Conservation (phyloP, 2,888 invertebrate genomes). For the Theodoxus fluviatilis region DNA sequence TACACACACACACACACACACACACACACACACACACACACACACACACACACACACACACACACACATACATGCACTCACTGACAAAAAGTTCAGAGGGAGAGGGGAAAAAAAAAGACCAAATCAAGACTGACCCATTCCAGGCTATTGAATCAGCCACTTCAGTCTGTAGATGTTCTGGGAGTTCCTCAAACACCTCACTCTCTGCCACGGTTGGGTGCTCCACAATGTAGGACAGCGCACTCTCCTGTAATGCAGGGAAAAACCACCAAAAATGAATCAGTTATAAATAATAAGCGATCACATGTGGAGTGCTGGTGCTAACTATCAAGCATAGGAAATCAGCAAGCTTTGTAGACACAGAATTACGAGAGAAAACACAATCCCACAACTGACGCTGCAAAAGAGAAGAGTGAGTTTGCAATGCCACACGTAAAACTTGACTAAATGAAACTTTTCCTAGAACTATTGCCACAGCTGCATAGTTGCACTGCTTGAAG, state of each 20-base stretch:
- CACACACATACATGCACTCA: conserved; percentile 6
- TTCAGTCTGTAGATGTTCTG: conserved; percentile 71
- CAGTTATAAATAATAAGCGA: too few relatives aligned
- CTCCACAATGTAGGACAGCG: conserved; percentile 69
- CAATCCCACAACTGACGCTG: too few relatives aligned
- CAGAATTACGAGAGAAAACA: too few relatives aligned
- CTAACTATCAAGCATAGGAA: too few relatives aligned
- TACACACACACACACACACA: conserved; percentile 10
- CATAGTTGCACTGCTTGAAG: too few relatives aligned
- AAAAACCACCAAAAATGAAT: too few relatives aligned
- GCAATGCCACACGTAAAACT: too few relatives aligned
- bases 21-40: conserved; percentile 4
- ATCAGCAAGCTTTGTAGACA: too few relatives aligned
- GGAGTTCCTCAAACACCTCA: conserved; percentile 71
- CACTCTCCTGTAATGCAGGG: conserved; percentile 65
- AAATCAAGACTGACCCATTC: conserved; percentile 51
- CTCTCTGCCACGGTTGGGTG: conserved; percentile 70
- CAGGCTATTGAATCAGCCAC: conserved; percentile 69
- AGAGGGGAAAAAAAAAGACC: background rate
- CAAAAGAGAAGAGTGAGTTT: too few relatives aligned
- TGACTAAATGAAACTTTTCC: too few relatives aligned
- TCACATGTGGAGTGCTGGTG: too few relatives aligned
- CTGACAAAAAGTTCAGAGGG: background rate
- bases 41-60: background rate
- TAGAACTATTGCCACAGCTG: too few relatives aligned